phyloP scores from a whole-genome alignment of 2,113 vertebrate genomes.

The Toxostoma redivivum region DNA sequence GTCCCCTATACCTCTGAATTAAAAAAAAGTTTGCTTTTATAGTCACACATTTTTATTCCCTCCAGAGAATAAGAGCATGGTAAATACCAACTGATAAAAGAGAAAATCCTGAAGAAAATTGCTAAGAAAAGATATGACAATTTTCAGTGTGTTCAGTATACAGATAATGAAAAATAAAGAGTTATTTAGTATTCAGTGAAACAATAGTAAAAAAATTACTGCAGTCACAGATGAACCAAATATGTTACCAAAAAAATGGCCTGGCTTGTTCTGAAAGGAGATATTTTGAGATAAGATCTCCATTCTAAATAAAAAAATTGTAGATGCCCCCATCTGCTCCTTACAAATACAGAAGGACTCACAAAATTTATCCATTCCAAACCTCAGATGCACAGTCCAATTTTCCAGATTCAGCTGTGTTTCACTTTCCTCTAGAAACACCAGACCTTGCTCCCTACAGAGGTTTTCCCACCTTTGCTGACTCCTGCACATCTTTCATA shows the following conservation, averaged over 20 bases:
- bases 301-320: not conserved
- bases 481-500: not conserved
- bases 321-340: not conserved
- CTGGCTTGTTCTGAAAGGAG: not conserved
- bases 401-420: not conserved
- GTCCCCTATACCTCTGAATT: not conserved
- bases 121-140: not conserved
- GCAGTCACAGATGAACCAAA: not conserved
- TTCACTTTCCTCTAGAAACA: not conserved
- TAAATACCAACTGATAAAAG: not conserved
- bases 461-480: not conserved
- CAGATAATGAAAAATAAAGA: not conserved
- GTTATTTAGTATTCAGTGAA: not conserved
- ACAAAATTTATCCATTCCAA: not conserved
- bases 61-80: not conserved
- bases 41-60: not conserved
- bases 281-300: not conserved
- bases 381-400: not conserved
- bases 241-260: not conserved
- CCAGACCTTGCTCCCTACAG: not conserved
- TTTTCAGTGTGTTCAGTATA: not conserved
- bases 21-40: not conserved
- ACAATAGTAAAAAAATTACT: not conserved
- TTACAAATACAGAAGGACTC: not conserved
- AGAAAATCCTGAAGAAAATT: not conserved